Conservation (phyloP, 1,140 invertebrate genomes). For the Drosophila rhopaloa region DNA sequence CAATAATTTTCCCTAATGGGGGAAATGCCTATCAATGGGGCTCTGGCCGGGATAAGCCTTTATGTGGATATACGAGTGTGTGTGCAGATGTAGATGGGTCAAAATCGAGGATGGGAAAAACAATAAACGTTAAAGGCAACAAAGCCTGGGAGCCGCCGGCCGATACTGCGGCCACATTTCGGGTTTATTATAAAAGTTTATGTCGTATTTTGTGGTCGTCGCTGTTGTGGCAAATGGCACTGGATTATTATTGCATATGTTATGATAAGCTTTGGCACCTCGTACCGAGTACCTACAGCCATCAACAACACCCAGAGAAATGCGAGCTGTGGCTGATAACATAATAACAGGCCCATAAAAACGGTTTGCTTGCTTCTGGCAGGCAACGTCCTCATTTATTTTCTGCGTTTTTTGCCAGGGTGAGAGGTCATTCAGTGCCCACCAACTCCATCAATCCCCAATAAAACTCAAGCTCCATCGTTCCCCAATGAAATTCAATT, state of each 20-base stretch:
- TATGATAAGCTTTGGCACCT: conserved; percentile 60
- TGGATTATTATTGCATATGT: conserved; percentile 73
- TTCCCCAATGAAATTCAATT: too few species aligned
- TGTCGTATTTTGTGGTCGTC: conserved; percentile 36
- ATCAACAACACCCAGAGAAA: not conserved
- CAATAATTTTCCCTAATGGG: conserved; percentile 45
- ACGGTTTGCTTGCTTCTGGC: conserved; percentile 54
- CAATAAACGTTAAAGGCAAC: conserved; percentile 19
- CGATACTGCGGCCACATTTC: conserved; percentile 47
- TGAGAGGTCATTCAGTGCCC: not conserved
- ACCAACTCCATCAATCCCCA: not conserved
- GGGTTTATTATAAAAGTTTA: conserved; percentile 66
- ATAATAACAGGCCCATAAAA: conserved; percentile 71
- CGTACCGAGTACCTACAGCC: conserved; percentile 16
- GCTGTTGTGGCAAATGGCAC: conserved; percentile 29
- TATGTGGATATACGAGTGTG: not conserved
- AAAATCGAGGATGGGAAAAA: not conserved
- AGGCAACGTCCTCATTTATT: conserved; percentile 54
- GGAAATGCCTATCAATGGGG: conserved; percentile 45
- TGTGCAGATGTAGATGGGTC: not conserved
- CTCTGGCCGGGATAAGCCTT: conserved; percentile 8
- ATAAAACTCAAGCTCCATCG: too few species aligned
- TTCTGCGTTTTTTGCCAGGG: conserved; percentile 1
- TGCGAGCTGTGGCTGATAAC: conserved; percentile 48
- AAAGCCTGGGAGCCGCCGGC: conserved; percentile 1